Evolutionary conservation across 2,113 vertebrate genomes (phyloP).

Genomic region (Crotalus tigris): DNA sequence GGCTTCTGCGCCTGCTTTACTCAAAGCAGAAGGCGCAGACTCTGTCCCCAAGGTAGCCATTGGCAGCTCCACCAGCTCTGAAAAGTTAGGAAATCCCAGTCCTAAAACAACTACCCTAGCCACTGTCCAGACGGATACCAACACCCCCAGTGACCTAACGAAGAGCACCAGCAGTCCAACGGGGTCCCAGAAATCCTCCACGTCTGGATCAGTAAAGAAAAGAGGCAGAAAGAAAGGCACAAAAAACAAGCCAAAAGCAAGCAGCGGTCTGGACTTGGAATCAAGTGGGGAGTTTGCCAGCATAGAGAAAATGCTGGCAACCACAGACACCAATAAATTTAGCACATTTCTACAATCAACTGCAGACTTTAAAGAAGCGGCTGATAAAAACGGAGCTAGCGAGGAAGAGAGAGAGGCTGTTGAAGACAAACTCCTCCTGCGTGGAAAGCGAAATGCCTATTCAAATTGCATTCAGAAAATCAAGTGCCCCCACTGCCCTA

Average conservation of each 20-base stretch:
- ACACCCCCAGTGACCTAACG: slow-evolving; percentile 45
- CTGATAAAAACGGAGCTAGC: slow-evolving; percentile 65
- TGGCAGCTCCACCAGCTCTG: slow-evolving; percentile 39
- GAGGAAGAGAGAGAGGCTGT: slow-evolving; percentile 74
- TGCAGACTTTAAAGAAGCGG: slow-evolving; percentile 65
- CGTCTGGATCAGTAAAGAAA: slow-evolving; percentile 60
- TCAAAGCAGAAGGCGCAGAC: slow-evolving; percentile 76
- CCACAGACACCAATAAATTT: slow-evolving; percentile 93
- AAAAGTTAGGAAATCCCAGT: slow-evolving; percentile 57
- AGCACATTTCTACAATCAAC: slow-evolving; percentile 86
- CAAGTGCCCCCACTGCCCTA: slow-evolving; percentile 89
- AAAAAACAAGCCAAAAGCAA: slow-evolving; percentile 60
- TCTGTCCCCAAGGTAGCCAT: slow-evolving; percentile 32
- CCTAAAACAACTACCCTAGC: slow-evolving; percentile 53
- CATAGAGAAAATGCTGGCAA: slow-evolving; percentile 96
- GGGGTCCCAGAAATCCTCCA: slow-evolving; percentile 51
- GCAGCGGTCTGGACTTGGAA: slow-evolving; percentile 82
- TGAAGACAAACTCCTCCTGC: slow-evolving; percentile 74
- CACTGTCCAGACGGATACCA: neutral
- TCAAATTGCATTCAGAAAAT: slow-evolving; percentile 91
- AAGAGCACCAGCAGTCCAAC: slow-evolving; percentile 35
- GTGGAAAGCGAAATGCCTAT: slow-evolving; percentile 88
- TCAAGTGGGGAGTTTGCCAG: slow-evolving; percentile 98
- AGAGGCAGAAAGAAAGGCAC: slow-evolving; percentile 73
- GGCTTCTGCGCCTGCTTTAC: slow-evolving; percentile 83